Percentiles rank a stretch among this genome's conserved stretches.
Conservation (phyloP, 2,113 vertebrate species). For the Serilophus lunatus region DNA sequence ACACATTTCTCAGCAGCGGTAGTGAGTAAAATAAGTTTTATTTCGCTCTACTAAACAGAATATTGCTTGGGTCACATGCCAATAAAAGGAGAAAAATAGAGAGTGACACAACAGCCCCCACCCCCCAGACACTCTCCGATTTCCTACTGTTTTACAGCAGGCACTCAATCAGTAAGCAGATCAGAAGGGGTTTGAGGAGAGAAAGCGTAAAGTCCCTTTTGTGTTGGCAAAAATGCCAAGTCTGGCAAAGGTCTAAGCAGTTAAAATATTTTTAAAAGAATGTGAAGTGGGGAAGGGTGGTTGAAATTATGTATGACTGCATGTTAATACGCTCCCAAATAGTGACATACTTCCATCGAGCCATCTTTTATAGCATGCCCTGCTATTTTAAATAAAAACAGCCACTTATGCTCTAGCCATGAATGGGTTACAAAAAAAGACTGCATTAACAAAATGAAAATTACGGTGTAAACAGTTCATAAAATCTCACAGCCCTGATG, state of each 20-base stretch:
- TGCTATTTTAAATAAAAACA: constrained; percentile 76
- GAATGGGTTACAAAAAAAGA: constrained; percentile 88
- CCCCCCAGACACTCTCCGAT: constrained; percentile 54
- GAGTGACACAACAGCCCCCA: constrained; percentile 54
- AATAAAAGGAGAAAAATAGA: constrained; percentile 59
- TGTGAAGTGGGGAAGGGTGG: constrained; percentile 61
- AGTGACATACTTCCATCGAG: constrained; percentile 52
- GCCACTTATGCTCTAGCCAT: constrained; percentile 78
- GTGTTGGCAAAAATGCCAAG: constrained; percentile 64
- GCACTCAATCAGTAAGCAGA: constrained; percentile 73
- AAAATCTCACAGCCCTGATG: constrained; percentile 99
- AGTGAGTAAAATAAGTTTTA: constrained; percentile 8
- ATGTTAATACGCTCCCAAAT: constrained; percentile 56
- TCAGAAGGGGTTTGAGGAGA: constrained; percentile 58
- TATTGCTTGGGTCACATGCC: constrained; percentile 63
- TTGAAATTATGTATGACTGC: constrained; percentile 59
- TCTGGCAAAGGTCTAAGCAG: constrained; percentile 74
- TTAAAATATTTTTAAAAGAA: constrained; percentile 77
- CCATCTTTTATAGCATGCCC: constrained; percentile 46
- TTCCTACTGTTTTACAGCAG: constrained; percentile 75
- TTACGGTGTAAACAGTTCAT: constrained; percentile 99
- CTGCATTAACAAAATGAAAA: constrained; percentile 99
- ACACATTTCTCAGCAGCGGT: not conserved
- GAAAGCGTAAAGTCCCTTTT: constrained; percentile 65
- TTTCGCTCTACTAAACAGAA: constrained; percentile 63